Conservation (phyloP, 2,797 vertebrate genomes). For the Kryptopterus vitreolus region DNA sequence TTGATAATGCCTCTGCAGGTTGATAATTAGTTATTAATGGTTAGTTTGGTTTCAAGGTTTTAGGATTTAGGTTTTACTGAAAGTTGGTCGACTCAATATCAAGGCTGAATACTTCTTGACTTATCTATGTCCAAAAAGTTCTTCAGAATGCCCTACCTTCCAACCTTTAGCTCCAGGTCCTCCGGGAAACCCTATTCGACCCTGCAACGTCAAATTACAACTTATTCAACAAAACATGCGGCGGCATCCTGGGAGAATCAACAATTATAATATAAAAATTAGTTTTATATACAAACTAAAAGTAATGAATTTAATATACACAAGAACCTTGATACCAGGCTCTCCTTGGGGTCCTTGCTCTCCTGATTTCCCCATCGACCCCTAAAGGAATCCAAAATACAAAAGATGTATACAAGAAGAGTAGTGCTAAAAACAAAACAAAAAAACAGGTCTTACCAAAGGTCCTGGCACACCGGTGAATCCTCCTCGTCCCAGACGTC, state of each 20-base stretch:
- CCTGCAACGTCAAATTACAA: neutral
- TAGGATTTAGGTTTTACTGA: neutral
- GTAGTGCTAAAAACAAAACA: neutral
- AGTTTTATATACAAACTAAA: neutral
- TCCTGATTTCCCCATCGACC: slow-evolving; percentile 74
- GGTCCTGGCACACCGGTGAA: slow-evolving; percentile 72
- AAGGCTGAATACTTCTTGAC: neutral
- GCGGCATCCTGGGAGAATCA: neutral
- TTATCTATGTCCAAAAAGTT: neutral
- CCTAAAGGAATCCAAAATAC: slow-evolving; percentile 64
- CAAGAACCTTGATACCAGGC: slow-evolving; percentile 81
- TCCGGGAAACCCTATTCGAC: slow-evolving; percentile 46
- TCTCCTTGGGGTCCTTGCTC: slow-evolving; percentile 73
- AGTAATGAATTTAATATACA: slow-evolving; percentile 61
- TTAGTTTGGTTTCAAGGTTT: neutral
- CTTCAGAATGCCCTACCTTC: slow-evolving; percentile 63
- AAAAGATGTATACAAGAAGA: neutral
- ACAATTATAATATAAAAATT: too few species aligned
- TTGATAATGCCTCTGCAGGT: neutral
- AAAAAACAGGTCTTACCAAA: slow-evolving; percentile 63
- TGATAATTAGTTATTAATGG: neutral
- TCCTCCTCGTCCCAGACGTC: slow-evolving; percentile 68
- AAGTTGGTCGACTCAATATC: neutral
- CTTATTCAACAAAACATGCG: neutral
- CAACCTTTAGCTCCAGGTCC: slow-evolving; percentile 68